Evolutionary conservation across 1,140 invertebrate species (phyloP).

Genomic region (Mizuhopecten yessoensis): DNA sequence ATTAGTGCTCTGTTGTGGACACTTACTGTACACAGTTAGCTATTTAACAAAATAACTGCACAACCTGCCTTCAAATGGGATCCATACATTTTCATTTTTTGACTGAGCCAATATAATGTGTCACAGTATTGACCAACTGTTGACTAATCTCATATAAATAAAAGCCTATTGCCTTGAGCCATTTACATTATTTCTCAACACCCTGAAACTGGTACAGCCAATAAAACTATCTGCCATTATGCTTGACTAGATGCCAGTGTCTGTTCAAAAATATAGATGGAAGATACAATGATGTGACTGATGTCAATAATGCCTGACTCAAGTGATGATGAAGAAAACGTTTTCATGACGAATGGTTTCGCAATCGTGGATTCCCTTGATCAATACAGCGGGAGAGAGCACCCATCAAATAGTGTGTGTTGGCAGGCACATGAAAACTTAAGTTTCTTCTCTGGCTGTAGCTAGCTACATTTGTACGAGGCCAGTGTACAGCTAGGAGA

Average conservation of each 20-base stretch:
- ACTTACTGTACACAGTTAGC: no score
- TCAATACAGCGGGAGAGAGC: neutral
- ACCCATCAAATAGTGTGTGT: neutral
- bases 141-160: no score
- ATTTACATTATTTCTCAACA: no score
- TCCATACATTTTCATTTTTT: no score
- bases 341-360: neutral
- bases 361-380: neutral
- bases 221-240: no score
- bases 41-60: no score
- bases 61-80: no score
- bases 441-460: neutral
- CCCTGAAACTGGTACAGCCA: no score
- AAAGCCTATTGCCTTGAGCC: no score
- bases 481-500: neutral
- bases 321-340: neutral
- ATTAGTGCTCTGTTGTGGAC: no score
- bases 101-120: no score
- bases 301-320: neutral
- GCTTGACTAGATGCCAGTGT: neutral
- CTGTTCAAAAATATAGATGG: neutral
- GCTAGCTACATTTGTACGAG: neutral
- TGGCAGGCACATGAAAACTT: neutral
- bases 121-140: no score
- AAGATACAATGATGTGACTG: neutral